Conservation (phyloP, 1,140 invertebrate genomes). For the Medauroidea extradentata region DNA sequence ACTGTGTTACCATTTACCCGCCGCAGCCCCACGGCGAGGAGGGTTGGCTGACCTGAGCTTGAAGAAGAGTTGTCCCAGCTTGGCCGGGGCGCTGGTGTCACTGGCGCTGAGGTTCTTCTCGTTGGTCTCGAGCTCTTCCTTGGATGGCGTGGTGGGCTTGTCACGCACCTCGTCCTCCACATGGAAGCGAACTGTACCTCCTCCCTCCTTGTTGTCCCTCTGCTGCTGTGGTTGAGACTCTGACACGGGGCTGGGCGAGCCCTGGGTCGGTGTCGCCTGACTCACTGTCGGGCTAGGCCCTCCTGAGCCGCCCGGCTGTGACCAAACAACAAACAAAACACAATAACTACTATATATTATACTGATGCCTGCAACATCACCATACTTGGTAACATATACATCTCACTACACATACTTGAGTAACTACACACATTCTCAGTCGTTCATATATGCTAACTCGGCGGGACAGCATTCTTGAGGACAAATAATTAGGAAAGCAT, state of each 20-base stretch:
- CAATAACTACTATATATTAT: too few species aligned
- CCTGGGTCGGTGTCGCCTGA: not conserved
- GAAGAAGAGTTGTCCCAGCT: constrained; percentile 81
- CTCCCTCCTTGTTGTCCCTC: not conserved
- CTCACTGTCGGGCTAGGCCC: not conserved
- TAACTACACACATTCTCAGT: too few species aligned
- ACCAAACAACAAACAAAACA: not conserved
- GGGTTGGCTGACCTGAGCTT: constrained; percentile 68
- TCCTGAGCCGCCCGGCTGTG: not conserved
- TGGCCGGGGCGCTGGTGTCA: constrained; percentile 42
- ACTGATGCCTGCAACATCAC: too few species aligned
- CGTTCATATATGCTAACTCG: too few species aligned
- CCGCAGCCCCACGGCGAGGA: too few species aligned
- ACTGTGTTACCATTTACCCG: too few species aligned
- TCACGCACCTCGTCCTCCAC: constrained; percentile 45
- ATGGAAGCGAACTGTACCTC: constrained; percentile 24
- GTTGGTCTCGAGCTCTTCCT: constrained; percentile 55
- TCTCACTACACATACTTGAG: too few species aligned
- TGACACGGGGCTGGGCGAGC: constrained; percentile 1
- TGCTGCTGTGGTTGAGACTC: not conserved
- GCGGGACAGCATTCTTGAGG: too few species aligned
- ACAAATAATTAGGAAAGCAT: too few species aligned
- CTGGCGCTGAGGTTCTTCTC: constrained; percentile 51
- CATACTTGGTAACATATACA: too few species aligned
- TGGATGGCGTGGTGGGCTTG: constrained; percentile 45